phyloP scores from a whole-genome alignment of 2,888 invertebrate species.

The Pyrrhia umbra region DNA sequence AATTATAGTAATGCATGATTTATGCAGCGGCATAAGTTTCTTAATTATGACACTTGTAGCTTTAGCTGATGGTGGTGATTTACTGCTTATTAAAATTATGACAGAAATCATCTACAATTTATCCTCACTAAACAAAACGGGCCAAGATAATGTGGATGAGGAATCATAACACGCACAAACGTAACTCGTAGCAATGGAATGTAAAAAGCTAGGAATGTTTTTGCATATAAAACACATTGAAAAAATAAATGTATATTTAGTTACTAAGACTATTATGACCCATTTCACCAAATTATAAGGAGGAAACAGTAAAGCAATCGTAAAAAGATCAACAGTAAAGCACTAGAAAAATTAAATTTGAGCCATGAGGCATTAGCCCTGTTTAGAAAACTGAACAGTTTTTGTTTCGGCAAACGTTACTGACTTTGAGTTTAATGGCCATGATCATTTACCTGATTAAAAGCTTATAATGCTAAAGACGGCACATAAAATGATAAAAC shows the following conservation, averaged over 20 bases:
- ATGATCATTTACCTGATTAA: conserved; percentile 49
- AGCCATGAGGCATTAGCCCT: conserved; percentile 34
- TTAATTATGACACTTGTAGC: conserved; percentile 27
- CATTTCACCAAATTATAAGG: conserved; percentile 28
- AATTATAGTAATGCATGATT: conserved; percentile 54
- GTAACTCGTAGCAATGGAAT: too few relatives aligned
- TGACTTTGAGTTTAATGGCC: conserved; percentile 38
- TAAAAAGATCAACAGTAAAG: conserved; percentile 28
- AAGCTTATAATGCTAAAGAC: conserved; percentile 44
- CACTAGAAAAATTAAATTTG: conserved; percentile 27
- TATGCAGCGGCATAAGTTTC: conserved; percentile 38
- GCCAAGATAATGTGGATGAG: neutral
- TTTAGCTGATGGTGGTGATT: neutral
- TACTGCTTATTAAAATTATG: conserved; percentile 6
- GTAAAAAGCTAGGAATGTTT: neutral
- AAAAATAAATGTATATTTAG: neutral
- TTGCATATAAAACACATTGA: too few relatives aligned
- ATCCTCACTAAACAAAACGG: neutral
- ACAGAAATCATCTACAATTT: conserved; percentile 1
- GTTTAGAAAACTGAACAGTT: conserved; percentile 13
- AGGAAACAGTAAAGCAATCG: conserved; percentile 29
- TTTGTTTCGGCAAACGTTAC: conserved; percentile 37
- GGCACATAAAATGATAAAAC: conserved; percentile 42
- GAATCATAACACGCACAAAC: neutral
- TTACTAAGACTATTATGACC: conserved; percentile 6